These are phyloP conservation scores for Zelleria hepariella DNA, from an alignment of 2,888 invertebrate species.

Conservation along the genomic window DNA sequence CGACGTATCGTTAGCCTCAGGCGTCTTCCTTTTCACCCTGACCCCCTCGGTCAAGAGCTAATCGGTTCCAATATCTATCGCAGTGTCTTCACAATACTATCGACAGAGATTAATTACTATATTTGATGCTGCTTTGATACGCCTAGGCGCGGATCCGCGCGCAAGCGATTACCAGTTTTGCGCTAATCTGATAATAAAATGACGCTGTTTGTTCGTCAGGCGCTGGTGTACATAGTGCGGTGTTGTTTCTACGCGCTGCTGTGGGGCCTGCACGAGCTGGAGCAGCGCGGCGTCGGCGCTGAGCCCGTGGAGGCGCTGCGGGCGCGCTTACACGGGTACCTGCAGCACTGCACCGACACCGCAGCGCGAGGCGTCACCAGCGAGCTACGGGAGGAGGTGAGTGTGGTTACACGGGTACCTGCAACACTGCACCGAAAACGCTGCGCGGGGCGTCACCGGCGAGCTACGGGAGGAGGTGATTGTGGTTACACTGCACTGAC, in stretches of 20 bases:
- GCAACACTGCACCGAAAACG: conserved; percentile 72
- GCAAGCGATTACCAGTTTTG: too few species aligned
- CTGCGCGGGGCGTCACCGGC: conserved; percentile 33
- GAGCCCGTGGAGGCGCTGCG: conserved; percentile 69
- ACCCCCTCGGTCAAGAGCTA: too few species aligned
- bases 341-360: conserved; percentile 75
- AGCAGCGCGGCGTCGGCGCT: conserved; percentile 73
- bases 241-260: conserved; percentile 89
- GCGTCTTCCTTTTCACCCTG: too few species aligned
- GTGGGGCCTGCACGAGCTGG: conserved; percentile 90
- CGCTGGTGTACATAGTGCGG: conserved; percentile 69
- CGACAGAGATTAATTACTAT: too few species aligned
- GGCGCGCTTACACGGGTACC: conserved; percentile 81
- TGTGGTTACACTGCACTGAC: conserved; percentile 77
- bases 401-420: conserved; percentile 80
- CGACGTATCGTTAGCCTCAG: too few species aligned
- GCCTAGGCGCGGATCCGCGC: too few species aligned
- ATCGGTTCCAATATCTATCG: too few species aligned
- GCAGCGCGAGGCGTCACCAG: conserved; percentile 34
- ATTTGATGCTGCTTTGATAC: too few species aligned
- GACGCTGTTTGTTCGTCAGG: conserved; percentile 23
- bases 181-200: too few species aligned
- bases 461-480: conserved; percentile 83
- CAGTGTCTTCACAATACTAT: too few species aligned
- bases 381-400: conserved; percentile 83